These are phyloP conservation scores for Babyrousa celebensis DNA, from an alignment of 2,797 vertebrate species.

Conservation along the genomic window DNA sequence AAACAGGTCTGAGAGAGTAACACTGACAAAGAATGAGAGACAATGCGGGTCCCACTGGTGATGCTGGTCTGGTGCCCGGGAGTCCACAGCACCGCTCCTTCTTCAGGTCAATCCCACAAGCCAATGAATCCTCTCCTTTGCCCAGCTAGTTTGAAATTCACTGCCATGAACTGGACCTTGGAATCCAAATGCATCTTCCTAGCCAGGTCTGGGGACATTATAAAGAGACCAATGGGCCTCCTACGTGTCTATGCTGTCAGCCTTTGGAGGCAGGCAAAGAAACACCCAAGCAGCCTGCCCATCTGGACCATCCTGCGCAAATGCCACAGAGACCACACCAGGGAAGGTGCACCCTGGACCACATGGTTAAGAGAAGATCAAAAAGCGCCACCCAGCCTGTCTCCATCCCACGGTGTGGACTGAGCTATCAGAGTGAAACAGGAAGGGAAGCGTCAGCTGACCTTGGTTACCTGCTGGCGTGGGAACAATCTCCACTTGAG, in stretches of 20 bases:
- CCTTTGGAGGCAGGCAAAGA: background rate
- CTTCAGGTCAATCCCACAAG: background rate
- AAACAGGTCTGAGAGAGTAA: background rate
- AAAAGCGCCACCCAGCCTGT: accelerated
- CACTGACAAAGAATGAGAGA: accelerated
- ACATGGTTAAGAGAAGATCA: background rate
- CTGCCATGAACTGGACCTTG: background rate
- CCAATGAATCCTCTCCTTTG: background rate
- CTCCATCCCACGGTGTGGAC: background rate
- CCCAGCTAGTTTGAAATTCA: background rate
- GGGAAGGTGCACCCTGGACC: background rate
- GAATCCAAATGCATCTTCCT: background rate
- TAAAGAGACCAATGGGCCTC: background rate
- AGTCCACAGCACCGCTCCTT: background rate
- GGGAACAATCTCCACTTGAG: background rate
- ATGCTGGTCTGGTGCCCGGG: accelerated
- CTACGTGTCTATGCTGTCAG: background rate
- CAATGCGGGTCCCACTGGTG: accelerated
- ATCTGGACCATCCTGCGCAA: accelerated
- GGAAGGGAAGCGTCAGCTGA: background rate
- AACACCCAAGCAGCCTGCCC: too few species aligned
- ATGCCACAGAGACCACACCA: accelerated
- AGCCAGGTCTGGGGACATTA: background rate
- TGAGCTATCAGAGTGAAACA: background rate
- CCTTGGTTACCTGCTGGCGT: background rate